Conservation (phyloP, 2,888 invertebrate species). For the Timema podura region DNA sequence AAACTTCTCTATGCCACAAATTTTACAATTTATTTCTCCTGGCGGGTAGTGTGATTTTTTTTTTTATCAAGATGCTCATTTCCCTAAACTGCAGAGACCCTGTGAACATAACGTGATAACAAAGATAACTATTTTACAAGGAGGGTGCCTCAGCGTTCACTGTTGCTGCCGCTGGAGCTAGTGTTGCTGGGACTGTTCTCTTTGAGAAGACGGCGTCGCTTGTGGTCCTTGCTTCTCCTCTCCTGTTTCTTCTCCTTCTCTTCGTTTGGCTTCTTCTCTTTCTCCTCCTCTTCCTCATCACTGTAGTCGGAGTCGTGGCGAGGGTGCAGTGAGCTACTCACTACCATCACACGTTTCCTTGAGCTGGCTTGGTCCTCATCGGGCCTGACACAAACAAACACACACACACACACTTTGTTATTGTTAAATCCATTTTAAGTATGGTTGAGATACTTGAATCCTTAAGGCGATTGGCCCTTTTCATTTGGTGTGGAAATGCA, state of each 20-base stretch:
- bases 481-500: too few species aligned
- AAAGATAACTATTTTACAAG: too few species aligned
- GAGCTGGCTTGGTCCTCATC: slow-evolving; percentile 1
- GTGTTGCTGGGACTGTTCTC: slow-evolving; percentile 15
- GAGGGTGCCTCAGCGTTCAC: slow-evolving; percentile 6
- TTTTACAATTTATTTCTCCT: too few species aligned
- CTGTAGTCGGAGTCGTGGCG: slow-evolving; percentile 19
- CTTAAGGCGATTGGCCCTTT: too few species aligned
- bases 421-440: too few species aligned
- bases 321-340: slow-evolving; percentile 24
- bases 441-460: too few species aligned
- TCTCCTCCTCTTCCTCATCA: slow-evolving; percentile 19
- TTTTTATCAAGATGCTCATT: too few species aligned
- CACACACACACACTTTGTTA: not conserved
- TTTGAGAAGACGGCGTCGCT: slow-evolving; percentile 14
- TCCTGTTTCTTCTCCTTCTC: slow-evolving; percentile 1
- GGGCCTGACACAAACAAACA: not conserved
- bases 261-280: not conserved
- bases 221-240: slow-evolving; percentile 4
- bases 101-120: too few species aligned
- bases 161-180: slow-evolving; percentile 18
- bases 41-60: too few species aligned
- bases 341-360: slow-evolving; percentile 23
- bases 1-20: too few species aligned
- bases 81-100: too few species aligned